Conservation (phyloP, 2,888 invertebrate genomes). For the Cabera pusaria region DNA sequence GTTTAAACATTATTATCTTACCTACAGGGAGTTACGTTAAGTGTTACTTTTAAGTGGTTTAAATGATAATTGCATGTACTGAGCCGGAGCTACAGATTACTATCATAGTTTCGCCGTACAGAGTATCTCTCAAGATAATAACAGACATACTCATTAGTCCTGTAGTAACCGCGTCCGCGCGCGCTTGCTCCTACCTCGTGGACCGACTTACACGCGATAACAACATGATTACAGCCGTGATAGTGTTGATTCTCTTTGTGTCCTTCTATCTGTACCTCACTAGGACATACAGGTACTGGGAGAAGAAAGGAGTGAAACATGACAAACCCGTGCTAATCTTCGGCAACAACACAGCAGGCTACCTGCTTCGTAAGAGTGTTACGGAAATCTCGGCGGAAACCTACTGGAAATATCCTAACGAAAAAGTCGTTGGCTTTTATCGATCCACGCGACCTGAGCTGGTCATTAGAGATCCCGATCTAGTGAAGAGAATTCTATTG, state of each 20-base stretch:
- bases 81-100: no score
- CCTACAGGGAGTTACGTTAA: no score
- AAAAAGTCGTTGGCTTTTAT: slow-evolving; percentile 54
- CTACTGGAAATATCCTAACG: slow-evolving; percentile 54
- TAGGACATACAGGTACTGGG: slow-evolving; percentile 52
- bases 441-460: slow-evolving; percentile 45
- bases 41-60: no score
- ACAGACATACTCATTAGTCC: no score
- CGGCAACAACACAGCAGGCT: slow-evolving; percentile 42
- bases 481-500: slow-evolving; percentile 46
- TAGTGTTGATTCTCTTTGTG: slow-evolving; percentile 28
- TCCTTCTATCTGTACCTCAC: slow-evolving; percentile 50
- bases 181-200: no score
- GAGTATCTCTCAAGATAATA: no score
- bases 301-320: slow-evolving; percentile 48
- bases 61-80: no score
- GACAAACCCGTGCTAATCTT: slow-evolving; percentile 47
- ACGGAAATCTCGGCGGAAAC: slow-evolving; percentile 43
- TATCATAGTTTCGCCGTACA: no score
- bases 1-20: no score
- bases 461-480: slow-evolving; percentile 51
- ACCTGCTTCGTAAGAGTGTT: slow-evolving; percentile 41
- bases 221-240: slow-evolving; percentile 27
- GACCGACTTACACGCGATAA: no score
- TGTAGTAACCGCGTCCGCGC: no score